A percentile compares a stretch with the other conserved stretches of the same genome.
phyloP scores from a whole-genome alignment of 2,797 vertebrate genomes.

The Chiloscyllium punctatum region DNA sequence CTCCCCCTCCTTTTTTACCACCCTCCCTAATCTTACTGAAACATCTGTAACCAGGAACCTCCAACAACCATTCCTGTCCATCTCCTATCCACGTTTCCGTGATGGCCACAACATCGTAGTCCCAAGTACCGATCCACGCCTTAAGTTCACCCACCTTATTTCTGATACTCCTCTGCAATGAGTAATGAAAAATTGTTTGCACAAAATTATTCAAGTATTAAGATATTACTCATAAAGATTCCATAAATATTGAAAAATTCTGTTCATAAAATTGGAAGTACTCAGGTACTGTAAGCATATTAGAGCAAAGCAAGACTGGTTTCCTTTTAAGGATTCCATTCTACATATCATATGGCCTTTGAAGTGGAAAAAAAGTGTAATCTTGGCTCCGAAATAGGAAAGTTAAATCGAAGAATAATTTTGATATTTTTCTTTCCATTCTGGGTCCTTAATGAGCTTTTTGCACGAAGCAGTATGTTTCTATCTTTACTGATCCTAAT shows the following conservation, averaged over 20 bases:
- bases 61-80: no score
- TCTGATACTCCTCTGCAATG: no score
- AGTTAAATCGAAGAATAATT: neutral
- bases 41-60: no score
- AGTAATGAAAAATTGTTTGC: neutral
- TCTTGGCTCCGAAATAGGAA: neutral
- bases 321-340: neutral
- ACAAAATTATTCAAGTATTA: neutral
- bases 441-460: neutral
- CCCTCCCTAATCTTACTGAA: no score
- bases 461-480: neutral
- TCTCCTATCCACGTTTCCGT: no score
- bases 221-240: neutral
- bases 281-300: neutral
- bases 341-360: neutral
- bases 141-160: no score
- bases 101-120: no score
- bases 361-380: neutral
- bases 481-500: neutral
- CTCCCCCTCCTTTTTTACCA: no score
- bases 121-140: no score
- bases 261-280: neutral
- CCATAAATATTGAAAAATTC: neutral
- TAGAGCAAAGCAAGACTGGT: neutral
- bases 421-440: neutral